Conservation (phyloP, 2,797 vertebrate species). For the Chiloscyllium punctatum region DNA sequence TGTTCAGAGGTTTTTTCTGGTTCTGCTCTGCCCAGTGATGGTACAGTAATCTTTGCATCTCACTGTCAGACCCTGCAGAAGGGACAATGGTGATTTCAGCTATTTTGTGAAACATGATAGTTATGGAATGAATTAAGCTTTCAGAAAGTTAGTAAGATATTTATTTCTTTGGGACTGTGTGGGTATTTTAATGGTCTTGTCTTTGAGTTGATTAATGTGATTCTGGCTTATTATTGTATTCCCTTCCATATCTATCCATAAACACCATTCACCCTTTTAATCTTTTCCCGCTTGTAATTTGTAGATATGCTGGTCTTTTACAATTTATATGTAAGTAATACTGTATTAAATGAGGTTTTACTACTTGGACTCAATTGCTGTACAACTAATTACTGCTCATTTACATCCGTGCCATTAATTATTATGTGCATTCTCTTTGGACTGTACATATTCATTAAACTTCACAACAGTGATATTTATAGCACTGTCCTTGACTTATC, state of each 20-base stretch:
- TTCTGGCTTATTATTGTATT: not conserved
- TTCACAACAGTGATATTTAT: conserved; percentile 25
- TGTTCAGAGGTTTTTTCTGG: not conserved
- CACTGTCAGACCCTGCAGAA: not conserved
- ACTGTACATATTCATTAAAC: conserved; percentile 27
- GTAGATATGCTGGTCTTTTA: conserved; percentile 13
- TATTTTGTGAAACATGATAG: not conserved
- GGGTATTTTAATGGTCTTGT: not conserved
- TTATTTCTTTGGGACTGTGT: not conserved
- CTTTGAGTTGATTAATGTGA: conserved; percentile 10
- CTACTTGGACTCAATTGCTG: not conserved
- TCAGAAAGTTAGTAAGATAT: not conserved
- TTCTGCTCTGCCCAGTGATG: not conserved
- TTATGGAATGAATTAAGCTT: not conserved
- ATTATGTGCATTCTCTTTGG: conserved; percentile 32
- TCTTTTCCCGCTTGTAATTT: conserved; percentile 29
- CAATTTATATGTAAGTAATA: conserved; percentile 17
- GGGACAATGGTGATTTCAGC: not conserved
- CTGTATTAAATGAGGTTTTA: conserved; percentile 1
- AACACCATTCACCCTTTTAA: conserved; percentile 17
- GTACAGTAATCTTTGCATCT: not conserved
- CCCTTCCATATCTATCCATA: conserved; percentile 18
- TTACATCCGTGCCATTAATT: conserved; percentile 31
- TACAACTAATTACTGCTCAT: conserved; percentile 31
- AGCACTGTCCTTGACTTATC: conserved; percentile 29